phyloP scores from a whole-genome alignment of 1,140 invertebrate genomes.

The Temnothorax nylanderi region DNA sequence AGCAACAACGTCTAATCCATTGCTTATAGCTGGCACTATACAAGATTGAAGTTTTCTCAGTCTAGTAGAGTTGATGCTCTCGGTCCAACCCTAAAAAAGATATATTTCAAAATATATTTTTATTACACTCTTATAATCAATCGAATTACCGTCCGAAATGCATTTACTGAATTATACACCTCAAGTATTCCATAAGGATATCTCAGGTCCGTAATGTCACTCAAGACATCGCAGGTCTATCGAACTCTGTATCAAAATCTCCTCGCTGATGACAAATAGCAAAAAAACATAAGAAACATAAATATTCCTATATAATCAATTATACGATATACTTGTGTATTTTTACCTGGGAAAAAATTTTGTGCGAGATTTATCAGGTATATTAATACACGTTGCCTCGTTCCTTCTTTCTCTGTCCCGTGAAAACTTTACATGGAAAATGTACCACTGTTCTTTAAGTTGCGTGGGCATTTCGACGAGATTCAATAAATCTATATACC shows the following conservation, averaged over 20 bases:
- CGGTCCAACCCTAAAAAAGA: conserved; percentile 67
- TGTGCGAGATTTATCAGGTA: too few species aligned
- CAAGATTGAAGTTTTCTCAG: conserved; percentile 80
- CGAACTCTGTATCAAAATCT: conserved; percentile 2
- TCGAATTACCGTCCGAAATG: conserved; percentile 26
- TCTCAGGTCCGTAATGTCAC: conserved; percentile 40
- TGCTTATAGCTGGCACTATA: conserved; percentile 83
- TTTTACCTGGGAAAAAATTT: too few species aligned
- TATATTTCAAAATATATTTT: conserved; percentile 13
- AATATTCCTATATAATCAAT: too few species aligned
- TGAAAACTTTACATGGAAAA: too few species aligned
- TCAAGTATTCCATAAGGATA: conserved; percentile 77
- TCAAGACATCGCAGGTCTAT: not conserved
- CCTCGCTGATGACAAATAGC: conserved; percentile 16
- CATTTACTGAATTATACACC: conserved; percentile 58
- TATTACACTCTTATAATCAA: conserved; percentile 5
- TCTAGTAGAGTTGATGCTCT: conserved; percentile 55
- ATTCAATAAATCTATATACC: too few species aligned
- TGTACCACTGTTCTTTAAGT: too few species aligned
- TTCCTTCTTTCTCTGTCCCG: too few species aligned
- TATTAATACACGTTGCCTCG: too few species aligned
- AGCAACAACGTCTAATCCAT: conserved; percentile 77
- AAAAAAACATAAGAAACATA: not conserved
- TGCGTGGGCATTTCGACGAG: too few species aligned
- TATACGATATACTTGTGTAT: too few species aligned